Evolutionary conservation across 1,140 invertebrate genomes (phyloP).

Genomic region (Pygmarrhopalites habei): DNA sequence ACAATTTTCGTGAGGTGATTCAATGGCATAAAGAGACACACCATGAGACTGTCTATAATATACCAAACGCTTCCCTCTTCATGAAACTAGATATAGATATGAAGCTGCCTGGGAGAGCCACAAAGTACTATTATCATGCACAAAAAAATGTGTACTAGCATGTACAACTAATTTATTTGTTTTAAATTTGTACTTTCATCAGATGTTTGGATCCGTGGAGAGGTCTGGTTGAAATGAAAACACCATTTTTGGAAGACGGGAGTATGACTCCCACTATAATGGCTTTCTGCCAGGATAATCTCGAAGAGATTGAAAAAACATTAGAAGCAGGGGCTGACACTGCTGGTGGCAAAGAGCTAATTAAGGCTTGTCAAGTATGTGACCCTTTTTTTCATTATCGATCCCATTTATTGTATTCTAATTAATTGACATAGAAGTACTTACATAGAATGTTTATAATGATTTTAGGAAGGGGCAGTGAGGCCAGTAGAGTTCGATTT

Average conservation of each 20-base stretch:
- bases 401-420: no score
- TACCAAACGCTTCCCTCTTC: slow-evolving; percentile 56
- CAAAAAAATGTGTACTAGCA: background rate
- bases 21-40: slow-evolving; percentile 63
- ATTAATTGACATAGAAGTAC: no score
- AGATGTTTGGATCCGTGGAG: slow-evolving; percentile 33
- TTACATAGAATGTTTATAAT: no score
- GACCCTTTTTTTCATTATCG: no score
- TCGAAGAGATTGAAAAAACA: slow-evolving; percentile 51
- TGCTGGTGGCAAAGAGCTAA: slow-evolving; percentile 59
- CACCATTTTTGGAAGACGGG: slow-evolving; percentile 26
- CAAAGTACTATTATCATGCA: background rate
- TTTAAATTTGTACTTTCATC: slow-evolving; percentile 9
- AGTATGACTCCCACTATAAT: slow-evolving; percentile 52
- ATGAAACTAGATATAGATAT: slow-evolving; percentile 35
- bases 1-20: slow-evolving; percentile 63
- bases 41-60: slow-evolving; percentile 66
- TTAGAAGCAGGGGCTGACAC: slow-evolving; percentile 58
- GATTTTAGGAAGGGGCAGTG: slow-evolving; percentile 57
- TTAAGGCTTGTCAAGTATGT: slow-evolving; percentile 62
- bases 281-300: slow-evolving; percentile 53
- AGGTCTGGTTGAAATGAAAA: slow-evolving; percentile 31
- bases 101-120: slow-evolving; percentile 27
- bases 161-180: no score
- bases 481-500: slow-evolving; percentile 62